Base-by-base conservation (phyloP, 2,113 vertebrate genomes). In the Gavia stellata region DNA sequence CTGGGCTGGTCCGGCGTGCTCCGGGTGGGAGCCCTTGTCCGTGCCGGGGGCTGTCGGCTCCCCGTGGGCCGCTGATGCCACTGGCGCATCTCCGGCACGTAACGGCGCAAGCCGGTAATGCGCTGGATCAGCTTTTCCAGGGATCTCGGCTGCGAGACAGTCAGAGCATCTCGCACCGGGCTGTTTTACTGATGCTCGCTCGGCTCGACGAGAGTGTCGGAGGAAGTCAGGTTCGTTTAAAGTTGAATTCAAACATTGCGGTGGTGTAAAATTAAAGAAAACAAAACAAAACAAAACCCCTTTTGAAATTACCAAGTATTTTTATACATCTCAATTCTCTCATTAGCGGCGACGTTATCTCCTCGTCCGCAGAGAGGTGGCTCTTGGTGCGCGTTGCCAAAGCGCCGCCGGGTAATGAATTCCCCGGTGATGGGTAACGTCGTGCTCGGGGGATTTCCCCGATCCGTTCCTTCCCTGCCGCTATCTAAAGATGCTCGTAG, bases 21-120 rank as follows among this genome's bases (percentile, higher is more conserved):
- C 29, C 6, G 1, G 70, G 31, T 5, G 44, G 53, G 72, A 15
- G 5, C 9, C 29, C 58, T 25, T 25, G 19, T 6, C 50, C 3
- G 0, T 16, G 38, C 42, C 9, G 1, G 14, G 42, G 24, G 83
- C 42, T n/a, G 23, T 24, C 4, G 3, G 38, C 49, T 75, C 75
- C 12, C 34, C 2, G 23, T 10, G 62, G n/a, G 55, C 17, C 25
- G 5, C 45, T 7, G 52, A 1, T n/a, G 52, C n/a, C 5, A 2
- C 62, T 18, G 44, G 26, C 7, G 50, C 42, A 1, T 31, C 86
- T n/a, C 42, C 58, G 17, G 75, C 17, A 10, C 2, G 2, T 36
- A 4, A 7, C 1, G 6, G 49, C 34, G 29, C 19, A 8, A 9
- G 8, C 25, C 11, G 3, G 25, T n/a, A 20, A 26, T 1, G n/a